These are phyloP conservation scores for Ectobius pallidus DNA, from an alignment of 2,888 invertebrate species.

Conservation along the genomic window DNA sequence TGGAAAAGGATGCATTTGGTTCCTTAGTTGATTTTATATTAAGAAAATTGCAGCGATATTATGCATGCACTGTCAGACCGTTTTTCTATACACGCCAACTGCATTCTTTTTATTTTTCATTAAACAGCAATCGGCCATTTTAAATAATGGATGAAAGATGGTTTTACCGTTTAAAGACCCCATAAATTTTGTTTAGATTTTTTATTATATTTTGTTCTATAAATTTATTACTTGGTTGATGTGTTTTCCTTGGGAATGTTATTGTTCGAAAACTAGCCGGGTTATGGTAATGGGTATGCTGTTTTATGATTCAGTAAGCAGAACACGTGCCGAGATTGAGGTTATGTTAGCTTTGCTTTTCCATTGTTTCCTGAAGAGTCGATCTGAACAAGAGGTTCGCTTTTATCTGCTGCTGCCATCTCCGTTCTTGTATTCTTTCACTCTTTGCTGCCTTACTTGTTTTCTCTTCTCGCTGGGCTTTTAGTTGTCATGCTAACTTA, in stretches of 20 bases:
- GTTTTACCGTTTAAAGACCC: neutral
- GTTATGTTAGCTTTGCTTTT: conserved; percentile 1
- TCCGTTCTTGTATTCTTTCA: conserved; percentile 9
- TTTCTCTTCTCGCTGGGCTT: neutral
- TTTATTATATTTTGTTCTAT: neutral
- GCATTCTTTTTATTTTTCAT: neutral
- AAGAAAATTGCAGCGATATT: neutral
- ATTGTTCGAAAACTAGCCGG: neutral
- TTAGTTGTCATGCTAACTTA: conserved; percentile 6
- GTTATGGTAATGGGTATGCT: neutral
- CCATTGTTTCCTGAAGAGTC: conserved; percentile 16
- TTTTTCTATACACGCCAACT: neutral
- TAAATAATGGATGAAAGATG: neutral
- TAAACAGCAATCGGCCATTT: neutral
- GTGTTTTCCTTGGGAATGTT: neutral
- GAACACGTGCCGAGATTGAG: conserved; percentile 25
- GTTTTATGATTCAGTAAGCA: neutral
- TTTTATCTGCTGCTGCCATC: conserved; percentile 28
- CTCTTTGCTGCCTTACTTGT: neutral
- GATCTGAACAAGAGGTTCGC: conserved; percentile 23
- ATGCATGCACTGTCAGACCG: neutral
- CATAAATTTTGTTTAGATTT: neutral
- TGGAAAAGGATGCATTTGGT: neutral
- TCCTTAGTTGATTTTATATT: neutral
- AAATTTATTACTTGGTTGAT: neutral